Evolutionary conservation across 2,888 invertebrate species (phyloP), one percentile per base, ranked within the genome.

Genomic region (Altica lythri): DNA sequence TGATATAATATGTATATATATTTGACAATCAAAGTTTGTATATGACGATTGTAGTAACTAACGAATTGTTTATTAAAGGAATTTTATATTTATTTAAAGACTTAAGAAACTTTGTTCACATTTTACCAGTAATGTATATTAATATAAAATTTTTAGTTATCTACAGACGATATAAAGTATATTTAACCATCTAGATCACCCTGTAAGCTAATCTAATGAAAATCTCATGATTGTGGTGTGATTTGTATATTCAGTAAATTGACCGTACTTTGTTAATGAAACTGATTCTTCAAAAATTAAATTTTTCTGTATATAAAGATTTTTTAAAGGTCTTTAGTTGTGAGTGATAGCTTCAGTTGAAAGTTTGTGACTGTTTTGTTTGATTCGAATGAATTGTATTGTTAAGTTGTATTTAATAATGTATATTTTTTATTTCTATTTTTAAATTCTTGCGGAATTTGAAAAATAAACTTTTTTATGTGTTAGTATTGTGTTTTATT

Each of bases 381-480:
- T 55, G 57, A 56, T 55, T 56, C 38, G 29, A 55, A 57, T 51
- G 51, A 45, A 47, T 51, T 60, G 51, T 59, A 56, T 56, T 53
- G 57, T 58, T 60, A 54, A 55, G 53, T 57, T 64, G 64, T 65
- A 62, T 62, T 60, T 62, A 63, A 61, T 64, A 62, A 55, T 65
- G 64, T 65, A 64, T 66, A 66, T 66, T 65, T 66, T 65, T 64
- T 64, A 66, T 63, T 63, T 63, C 57, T 60, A 62, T 62, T 55
- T 62, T 64, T 61, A 59, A 62, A 63, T 66, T 66, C 62, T 63
- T 49, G 56, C 60, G 56, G 63, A 66, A 64, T 64, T 62, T 62
- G 48, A 56, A 61, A 61, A 64, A 60, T 63, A 65, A 60, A 59
- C 56, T 57, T 62, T 66, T 64, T 64, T 60, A 58, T 60, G 52